Evolutionary conservation across 1,140 invertebrate species (phyloP), one percentile per base, ranked within the genome.

Genomic region (Temnothorax curvispinosus): DNA sequence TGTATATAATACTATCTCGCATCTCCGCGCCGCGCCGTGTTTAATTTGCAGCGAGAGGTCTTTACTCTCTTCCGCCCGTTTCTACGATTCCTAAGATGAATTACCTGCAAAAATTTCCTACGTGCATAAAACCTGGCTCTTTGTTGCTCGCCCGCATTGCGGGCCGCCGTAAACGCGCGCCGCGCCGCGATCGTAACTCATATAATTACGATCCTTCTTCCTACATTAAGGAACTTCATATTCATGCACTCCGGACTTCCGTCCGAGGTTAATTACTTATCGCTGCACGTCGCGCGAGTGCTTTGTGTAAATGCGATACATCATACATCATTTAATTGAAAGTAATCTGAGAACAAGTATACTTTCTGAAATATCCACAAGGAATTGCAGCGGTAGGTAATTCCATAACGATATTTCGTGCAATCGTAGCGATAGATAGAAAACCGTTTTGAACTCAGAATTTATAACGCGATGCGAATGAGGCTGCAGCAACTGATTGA

Each of bases 161-260:
- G 27, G 27, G 27, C 35, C 62, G 62, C 38, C 7, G 47, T 44
- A 74, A 84, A 60, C 54, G 27, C 52, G 47, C 62, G 27, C 27
- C 27, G 27, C 15, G 18, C 78, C 80, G 80, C 54, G 69, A 74
- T 74, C 71, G 80, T 72, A 74, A 75, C 72, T 84, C 69, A 84
- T 84, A 84, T 84, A 84, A 84, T 84, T 84, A 75, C 69, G 32
- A 74, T 84, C 69, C 69, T 35, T 82, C 67, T 75, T 84, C 41
- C 47, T 84, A 75, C 41, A 84, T 84, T 50, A 75, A 75, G 41
- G 32, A 60, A 74, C 80, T 62, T 84, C 50, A 56, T 71, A 71
- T 71, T 81, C 65, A 60, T 74, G 80, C 54, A 60, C 2, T 11
- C 54, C 80, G 54, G 80, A 84, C 54, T 84, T 84, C 80, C 80